phyloP scores from a whole-genome alignment of 2,797 vertebrate genomes.

The Okamejei kenojei region DNA sequence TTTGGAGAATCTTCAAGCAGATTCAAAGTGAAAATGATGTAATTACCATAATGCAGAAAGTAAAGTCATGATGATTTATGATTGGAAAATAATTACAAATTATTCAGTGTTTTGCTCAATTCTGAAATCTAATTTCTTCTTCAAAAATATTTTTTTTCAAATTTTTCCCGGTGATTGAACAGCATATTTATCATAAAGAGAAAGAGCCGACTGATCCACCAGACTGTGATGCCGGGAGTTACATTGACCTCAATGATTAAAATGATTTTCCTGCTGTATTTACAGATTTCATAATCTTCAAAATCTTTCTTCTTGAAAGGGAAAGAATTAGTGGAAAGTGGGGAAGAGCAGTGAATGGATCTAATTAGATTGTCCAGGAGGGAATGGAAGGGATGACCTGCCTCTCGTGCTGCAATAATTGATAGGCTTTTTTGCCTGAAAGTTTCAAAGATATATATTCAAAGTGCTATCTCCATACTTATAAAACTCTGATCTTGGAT shows the following conservation, averaged over 20 bases:
- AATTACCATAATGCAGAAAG: background rate
- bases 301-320: too few species aligned
- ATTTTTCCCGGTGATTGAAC: background rate
- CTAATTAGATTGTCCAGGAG: too few species aligned
- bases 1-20: too few species aligned
- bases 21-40: background rate
- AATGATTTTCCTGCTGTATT: background rate
- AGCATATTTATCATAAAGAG: background rate
- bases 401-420: too few species aligned
- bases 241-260: background rate
- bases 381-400: too few species aligned
- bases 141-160: background rate
- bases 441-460: background rate
- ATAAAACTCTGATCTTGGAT: too few species aligned
- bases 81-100: background rate
- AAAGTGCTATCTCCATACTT: background rate
- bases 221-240: background rate
- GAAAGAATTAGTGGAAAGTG: too few species aligned
- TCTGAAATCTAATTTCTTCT: background rate
- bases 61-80: background rate
- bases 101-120: background rate
- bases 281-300: too few species aligned
- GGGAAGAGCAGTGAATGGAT: too few species aligned
- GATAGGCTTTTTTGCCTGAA: too few species aligned
- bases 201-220: background rate